Conservation (phyloP, 2,888 invertebrate genomes). For the Luperina testacea region DNA sequence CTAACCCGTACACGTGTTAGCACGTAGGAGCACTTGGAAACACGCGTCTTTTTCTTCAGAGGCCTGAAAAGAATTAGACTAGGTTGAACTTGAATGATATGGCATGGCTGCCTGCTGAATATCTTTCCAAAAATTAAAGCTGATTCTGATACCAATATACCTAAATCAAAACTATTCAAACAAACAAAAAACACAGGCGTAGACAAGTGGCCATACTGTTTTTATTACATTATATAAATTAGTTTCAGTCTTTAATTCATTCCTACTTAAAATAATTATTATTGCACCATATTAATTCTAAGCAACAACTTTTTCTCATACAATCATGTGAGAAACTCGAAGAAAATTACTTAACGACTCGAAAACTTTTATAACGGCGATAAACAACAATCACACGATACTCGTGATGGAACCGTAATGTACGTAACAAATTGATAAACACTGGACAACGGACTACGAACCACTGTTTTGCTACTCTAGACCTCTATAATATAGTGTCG, state of each 20-base stretch:
- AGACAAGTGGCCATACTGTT: background rate
- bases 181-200: background rate
- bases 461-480: conserved; percentile 48
- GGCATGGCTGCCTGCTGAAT: background rate
- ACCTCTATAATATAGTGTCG: conserved; percentile 45
- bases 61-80: background rate
- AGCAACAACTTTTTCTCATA: conserved; percentile 28
- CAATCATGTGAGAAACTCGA: conserved; percentile 17
- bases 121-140: background rate
- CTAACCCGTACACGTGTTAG: background rate
- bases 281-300: conserved; percentile 5
- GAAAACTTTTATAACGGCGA: conserved; percentile 63
- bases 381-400: conserved; percentile 62
- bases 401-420: conserved; percentile 56
- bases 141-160: background rate
- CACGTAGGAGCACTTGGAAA: background rate
- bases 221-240: background rate
- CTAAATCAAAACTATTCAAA: background rate
- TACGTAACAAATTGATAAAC: conserved; percentile 71
- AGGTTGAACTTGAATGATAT: background rate
- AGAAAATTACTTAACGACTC: conserved; percentile 57
- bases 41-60: too few species aligned
- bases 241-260: background rate
- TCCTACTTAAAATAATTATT: background rate
- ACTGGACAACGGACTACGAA: conserved; percentile 57